These are phyloP conservation scores for Parnassius mnemosyne DNA, from an alignment of 2,888 invertebrate genomes.

Conservation along the genomic window DNA sequence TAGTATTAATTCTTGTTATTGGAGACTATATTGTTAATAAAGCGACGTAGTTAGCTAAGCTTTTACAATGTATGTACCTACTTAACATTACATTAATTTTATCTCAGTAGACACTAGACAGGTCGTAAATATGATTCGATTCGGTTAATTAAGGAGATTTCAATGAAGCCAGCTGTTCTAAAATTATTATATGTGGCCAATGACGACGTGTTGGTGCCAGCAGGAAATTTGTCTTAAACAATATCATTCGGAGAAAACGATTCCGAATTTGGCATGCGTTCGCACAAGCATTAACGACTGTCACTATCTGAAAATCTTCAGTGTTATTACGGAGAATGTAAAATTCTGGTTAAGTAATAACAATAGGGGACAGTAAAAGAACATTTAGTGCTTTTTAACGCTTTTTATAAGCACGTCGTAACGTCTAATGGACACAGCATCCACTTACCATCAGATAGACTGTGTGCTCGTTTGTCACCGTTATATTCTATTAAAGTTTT, in stretches of 20 bases:
- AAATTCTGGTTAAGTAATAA: too few species aligned
- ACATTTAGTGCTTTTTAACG: too few species aligned
- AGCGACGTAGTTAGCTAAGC: not conserved
- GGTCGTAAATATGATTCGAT: constrained; percentile 25
- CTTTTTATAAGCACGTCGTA: too few species aligned
- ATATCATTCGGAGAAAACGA: constrained; percentile 17
- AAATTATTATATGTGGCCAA: constrained; percentile 19
- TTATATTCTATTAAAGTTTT: too few species aligned
- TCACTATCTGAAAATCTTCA: not conserved
- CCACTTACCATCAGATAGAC: too few species aligned
- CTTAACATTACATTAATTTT: constrained; percentile 13
- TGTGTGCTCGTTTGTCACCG: too few species aligned
- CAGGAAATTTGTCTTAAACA: constrained; percentile 7
- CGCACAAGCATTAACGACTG: not conserved
- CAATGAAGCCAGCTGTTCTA: constrained; percentile 18
- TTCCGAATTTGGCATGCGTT: constrained; percentile 4
- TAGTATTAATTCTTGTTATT: too few species aligned
- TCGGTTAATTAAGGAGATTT: constrained; percentile 20
- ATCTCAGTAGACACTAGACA: constrained; percentile 17
- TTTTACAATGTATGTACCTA: constrained; percentile 3
- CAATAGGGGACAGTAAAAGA: too few species aligned
- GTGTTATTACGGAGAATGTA: too few species aligned
- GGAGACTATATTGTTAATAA: constrained; percentile 9
- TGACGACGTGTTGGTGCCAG: constrained; percentile 16
- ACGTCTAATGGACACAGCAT: too few species aligned